These are phyloP conservation scores for Gouania willdenowi DNA, from an alignment of 2,797 vertebrate species.

Conservation along the genomic window DNA sequence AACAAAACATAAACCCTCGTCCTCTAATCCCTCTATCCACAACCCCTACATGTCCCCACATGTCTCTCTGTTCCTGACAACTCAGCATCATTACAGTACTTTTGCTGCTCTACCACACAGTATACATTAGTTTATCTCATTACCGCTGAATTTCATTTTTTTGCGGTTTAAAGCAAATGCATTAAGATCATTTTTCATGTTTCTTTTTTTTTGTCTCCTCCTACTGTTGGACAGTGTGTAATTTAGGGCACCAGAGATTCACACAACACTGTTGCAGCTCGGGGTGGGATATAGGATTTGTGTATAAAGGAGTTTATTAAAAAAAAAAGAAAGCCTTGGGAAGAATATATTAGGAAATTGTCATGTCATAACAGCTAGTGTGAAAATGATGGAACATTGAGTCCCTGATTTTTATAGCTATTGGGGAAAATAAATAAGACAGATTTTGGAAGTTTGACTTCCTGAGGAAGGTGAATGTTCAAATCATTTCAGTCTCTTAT, in stretches of 20 bases:
- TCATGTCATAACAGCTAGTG: no score
- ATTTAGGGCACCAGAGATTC: conserved; percentile 15
- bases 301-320: conserved; percentile 1
- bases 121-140: conserved; percentile 43
- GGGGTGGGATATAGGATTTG: conserved; percentile 4
- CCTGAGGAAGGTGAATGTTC: no score
- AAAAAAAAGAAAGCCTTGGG: neutral
- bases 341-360: no score
- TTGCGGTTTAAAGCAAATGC: conserved; percentile 38
- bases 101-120: conserved; percentile 17
- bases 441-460: no score
- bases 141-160: conserved; percentile 41
- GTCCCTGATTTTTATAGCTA: no score
- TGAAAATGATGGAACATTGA: no score
- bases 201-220: conserved; percentile 12
- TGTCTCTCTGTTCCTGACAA: conserved; percentile 22
- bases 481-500: no score
- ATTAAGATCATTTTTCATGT: conserved; percentile 25
- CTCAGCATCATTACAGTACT: conserved; percentile 29
- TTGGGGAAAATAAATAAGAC: no score
- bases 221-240: conserved; percentile 40
- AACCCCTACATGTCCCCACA: conserved; percentile 18
- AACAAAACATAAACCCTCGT: conserved; percentile 34
- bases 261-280: neutral
- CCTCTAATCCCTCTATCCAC: conserved; percentile 20